Evolutionary conservation across 2,113 vertebrate species (phyloP), one percentile per base, ranked within the genome.

Genomic region (Seriola aureovittata): DNA sequence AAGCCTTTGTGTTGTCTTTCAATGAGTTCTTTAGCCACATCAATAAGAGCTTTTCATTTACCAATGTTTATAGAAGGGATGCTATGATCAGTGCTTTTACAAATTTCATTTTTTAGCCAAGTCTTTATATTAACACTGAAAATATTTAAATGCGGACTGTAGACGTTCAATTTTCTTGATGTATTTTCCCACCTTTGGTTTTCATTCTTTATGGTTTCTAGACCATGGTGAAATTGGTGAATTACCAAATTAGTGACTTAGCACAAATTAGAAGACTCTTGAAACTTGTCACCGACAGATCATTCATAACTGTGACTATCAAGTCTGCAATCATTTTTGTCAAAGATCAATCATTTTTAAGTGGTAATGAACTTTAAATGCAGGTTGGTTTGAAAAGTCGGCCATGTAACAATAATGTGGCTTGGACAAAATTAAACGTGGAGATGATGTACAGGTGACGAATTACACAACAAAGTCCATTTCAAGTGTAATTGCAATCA

Each of bases 341-440:
- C 25, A 46, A 44, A 57, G 59, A 71, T 44, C 36, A 63, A 21
- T 44, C 32, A 17, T 25, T 52, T 9, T 64, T 38, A 8, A 25
- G 4, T 21, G 21, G 10, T 69, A 48, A 38, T 78, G 21, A 34
- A 14, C 1, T 14, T n/a, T 21, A 32, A 9, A 66, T 40, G 32
- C 42, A 73, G 44, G 63, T 73, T 58, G 10, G 8, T 80, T 65
- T 34, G 17, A 65, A 66, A 80, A 65, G 25, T 52, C 17, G 36
- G 16, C 38, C 14, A 23, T 4, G 11, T 44, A 42, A 50, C n/a
- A 11, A 44, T 34, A 52, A 16, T 75, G 5, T 23, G 50, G 42
- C 23, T 38, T 40, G 72, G 44, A 62, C 17, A n/a, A 44, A 57
- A 36, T 9, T 8, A 19, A 40, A 50, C 10, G 29, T 9, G 50